Conservation (phyloP, 2,113 vertebrate genomes). For the Stigmatopora argus region DNA sequence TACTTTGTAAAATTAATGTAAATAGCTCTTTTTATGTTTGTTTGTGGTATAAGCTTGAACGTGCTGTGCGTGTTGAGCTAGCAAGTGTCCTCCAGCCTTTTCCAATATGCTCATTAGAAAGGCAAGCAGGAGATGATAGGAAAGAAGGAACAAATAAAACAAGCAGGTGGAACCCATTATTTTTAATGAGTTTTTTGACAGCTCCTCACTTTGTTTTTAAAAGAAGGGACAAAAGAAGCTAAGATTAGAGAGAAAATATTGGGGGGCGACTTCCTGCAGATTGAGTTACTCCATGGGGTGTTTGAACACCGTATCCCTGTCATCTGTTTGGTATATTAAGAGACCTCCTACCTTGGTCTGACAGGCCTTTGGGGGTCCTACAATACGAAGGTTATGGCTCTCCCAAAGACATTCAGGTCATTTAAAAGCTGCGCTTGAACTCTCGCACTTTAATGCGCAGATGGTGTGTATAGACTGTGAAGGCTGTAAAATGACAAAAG, state of each 20-base stretch:
- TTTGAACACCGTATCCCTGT: conserved; percentile 64
- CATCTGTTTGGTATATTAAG: conserved; percentile 66
- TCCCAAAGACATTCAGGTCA: conserved; percentile 50
- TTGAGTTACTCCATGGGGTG: conserved; percentile 53
- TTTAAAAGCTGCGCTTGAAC: conserved; percentile 54
- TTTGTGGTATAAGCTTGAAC: background rate
- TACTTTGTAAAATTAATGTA: background rate
- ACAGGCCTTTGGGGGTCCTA: conserved; percentile 53
- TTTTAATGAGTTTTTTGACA: conserved; percentile 66
- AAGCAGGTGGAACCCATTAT: conserved; percentile 68
- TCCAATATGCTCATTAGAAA: conserved; percentile 53
- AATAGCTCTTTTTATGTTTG: background rate
- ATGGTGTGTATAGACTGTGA: conserved; percentile 53
- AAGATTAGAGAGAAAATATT: conserved; percentile 22
- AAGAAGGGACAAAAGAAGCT: conserved; percentile 39
- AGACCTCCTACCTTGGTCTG: conserved; percentile 50
- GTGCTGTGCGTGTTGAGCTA: conserved; percentile 8
- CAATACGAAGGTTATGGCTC: conserved; percentile 57
- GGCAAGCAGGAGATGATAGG: conserved; percentile 43
- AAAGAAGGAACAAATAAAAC: conserved; percentile 29
- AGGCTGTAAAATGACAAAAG: conserved; percentile 48
- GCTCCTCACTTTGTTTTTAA: conserved; percentile 51
- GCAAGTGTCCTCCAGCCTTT: conserved; percentile 34
- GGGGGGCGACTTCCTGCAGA: conserved; percentile 55
- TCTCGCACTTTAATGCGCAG: conserved; percentile 58